Base-by-base conservation (phyloP, 2,888 invertebrate species). In the Peribatodes rhomboidaria region DNA sequence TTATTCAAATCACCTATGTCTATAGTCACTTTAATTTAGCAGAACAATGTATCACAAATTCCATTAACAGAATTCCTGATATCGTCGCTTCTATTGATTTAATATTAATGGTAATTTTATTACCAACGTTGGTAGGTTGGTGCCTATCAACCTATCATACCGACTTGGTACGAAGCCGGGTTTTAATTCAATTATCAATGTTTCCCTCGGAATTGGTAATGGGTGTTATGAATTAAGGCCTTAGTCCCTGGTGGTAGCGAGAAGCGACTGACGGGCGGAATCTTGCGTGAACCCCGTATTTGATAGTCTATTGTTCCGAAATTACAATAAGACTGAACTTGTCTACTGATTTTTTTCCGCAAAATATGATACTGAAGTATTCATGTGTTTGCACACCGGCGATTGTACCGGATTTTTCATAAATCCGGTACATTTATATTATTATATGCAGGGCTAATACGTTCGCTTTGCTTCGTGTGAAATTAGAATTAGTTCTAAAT, bases 31-130 rank as follows among this genome's bases (percentile, higher is more conserved):
- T 35, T 44, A 58, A 63, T 47, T 46, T 47, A 39, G 8, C 42
- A 58, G 53, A 50, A 59, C 59, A 59, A 65, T 60, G 50, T 52
- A 65, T 64, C 50, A 65, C 39, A 61, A 61, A 65, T 61, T 60
- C 60, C 50, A 65, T 65, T 65, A 65, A 42, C 65, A 46, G 60
- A 61, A 56, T 65, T 59, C 47, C 57, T 57, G 57, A 60, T 65
- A 61, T 69, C 72, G 63, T 67, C 71, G 65, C 72, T 73, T 71
- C 75, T 76, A 76, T 78, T 73, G 70, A 77, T 79, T 79, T 71
- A 81, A 78, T 80, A 79, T 81, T 82, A 77, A 81, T 77, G 76
- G 72, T 78, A 80, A 82, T 81, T 82, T 77, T 73, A 80, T 81
- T 79, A 78, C 67, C 65, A 66, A 65, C 62, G 70, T 69, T 69